Conservation (phyloP, 2,113 vertebrate genomes). For the Oncorhynchus mykiss region DNA sequence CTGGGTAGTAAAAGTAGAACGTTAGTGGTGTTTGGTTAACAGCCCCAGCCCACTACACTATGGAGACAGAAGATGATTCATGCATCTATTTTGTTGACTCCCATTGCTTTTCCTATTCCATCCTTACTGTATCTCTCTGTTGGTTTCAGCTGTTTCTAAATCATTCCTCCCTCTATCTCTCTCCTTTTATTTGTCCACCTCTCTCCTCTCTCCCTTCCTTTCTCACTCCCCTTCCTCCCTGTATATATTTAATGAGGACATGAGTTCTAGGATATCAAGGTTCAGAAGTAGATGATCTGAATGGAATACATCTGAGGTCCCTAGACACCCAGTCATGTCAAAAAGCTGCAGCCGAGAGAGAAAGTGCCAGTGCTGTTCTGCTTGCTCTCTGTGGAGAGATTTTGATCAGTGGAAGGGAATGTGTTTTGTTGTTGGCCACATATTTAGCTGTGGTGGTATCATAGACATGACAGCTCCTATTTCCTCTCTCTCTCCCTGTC, state of each 20-base stretch:
- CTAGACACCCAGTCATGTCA: constrained; percentile 27
- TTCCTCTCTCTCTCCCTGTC: constrained; percentile 1
- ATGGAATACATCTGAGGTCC: constrained; percentile 30
- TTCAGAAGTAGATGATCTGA: constrained; percentile 36
- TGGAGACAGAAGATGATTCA: neutral
- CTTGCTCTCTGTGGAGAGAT: too few species aligned
- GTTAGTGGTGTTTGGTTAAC: neutral
- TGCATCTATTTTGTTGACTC: neutral
- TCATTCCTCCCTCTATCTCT: neutral
- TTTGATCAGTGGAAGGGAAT: too few species aligned
- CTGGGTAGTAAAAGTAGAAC: neutral
- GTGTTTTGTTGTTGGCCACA: too few species aligned
- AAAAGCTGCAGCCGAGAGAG: neutral
- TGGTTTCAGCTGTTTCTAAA: neutral
- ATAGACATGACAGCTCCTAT: too few species aligned
- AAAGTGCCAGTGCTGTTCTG: neutral
- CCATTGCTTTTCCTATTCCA: neutral
- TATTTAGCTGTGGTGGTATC: too few species aligned
- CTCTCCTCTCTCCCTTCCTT: constrained; percentile 9
- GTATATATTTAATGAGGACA: constrained; percentile 58
- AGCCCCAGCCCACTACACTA: neutral
- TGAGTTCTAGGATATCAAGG: neutral
- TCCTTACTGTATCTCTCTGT: neutral
- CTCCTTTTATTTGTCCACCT: neutral
- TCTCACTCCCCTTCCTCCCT: constrained; percentile 7